phyloP scores from a whole-genome alignment of 2,113 vertebrate species.

The Kryptolebias marmoratus region DNA sequence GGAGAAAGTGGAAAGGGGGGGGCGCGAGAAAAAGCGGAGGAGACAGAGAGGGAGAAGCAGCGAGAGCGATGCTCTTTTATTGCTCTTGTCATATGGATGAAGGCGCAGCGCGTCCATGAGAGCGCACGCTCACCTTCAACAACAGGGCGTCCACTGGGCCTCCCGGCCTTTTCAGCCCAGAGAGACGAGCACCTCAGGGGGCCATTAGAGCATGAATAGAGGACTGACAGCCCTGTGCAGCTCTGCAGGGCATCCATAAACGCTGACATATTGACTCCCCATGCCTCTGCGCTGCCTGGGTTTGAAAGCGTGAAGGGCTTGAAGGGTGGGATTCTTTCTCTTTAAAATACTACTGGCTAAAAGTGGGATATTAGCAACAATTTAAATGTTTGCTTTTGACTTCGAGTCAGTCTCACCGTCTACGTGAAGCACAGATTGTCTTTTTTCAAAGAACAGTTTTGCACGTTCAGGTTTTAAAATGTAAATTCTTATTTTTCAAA shows the following conservation, averaged over 20 bases:
- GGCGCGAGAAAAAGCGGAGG: slow-evolving; percentile 51
- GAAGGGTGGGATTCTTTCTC: slow-evolving; percentile 71
- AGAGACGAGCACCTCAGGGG: slow-evolving; percentile 91
- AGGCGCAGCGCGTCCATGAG: slow-evolving; percentile 78
- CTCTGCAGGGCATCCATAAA: slow-evolving; percentile 91
- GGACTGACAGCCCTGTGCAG: slow-evolving; percentile 87
- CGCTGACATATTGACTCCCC: slow-evolving; percentile 89
- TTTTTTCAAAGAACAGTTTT: not conserved
- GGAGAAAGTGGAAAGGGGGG: slow-evolving; percentile 43
- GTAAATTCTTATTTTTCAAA: slow-evolving; percentile 12
- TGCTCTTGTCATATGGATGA: slow-evolving; percentile 82
- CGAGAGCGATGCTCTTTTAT: slow-evolving; percentile 81
- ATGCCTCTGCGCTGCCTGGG: slow-evolving; percentile 84
- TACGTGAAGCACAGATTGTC: not conserved
- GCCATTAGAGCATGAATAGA: slow-evolving; percentile 88
- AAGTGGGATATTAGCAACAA: slow-evolving; percentile 52
- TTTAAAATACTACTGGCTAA: slow-evolving; percentile 57
- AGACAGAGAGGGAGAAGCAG: slow-evolving; percentile 66
- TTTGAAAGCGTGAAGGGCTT: slow-evolving; percentile 86
- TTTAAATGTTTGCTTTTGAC: slow-evolving; percentile 57
- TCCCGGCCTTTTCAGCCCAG: slow-evolving; percentile 83
- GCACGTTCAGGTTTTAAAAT: not conserved
- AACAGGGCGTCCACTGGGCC: slow-evolving; percentile 83
- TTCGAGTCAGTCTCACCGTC: slow-evolving; percentile 22
- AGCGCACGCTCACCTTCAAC: slow-evolving; percentile 88